Evolutionary conservation across 2,888 invertebrate genomes (phyloP), one percentile per base, ranked within the genome.

Genomic region (Drosophila rubida): DNA sequence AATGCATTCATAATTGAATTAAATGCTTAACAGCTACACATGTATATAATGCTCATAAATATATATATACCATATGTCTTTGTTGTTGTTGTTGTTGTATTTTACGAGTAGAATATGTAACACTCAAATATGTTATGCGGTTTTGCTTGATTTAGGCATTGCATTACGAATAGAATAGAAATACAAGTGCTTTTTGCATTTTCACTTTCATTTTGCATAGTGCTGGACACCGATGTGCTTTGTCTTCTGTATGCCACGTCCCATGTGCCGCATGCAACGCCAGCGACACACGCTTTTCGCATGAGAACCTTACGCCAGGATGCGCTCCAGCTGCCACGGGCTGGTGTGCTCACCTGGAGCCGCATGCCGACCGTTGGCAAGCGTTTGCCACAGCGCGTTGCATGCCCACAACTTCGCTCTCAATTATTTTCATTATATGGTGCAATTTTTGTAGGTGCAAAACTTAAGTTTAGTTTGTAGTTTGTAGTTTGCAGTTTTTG

Each of bases 21-120:
- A 72, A 82, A 84, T 84, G 84, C 82, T 84, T 82, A 87, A 65
- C 62, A 75, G 39, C 87, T 82, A 87, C 72, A 81, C 80, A 80
- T 69, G 67, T 80, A 87, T 79, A 81, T 41, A 58, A 41, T 57
- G 46, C 59, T 67, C 58, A 54, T 61, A 61, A 44, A 41, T 39
- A 22, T 68, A 69, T 67, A 53, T 59, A 63, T 69, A 19, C 19
- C 19, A 45, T 42, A 54, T 67, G 51, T 63, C 59, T 60, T 46
- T 25, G 22, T 53, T 11, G 27, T 46, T 51, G 23, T 13, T 50
- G 37, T 50, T 44, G 23, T 25, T 44, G 13, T 25, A 13, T 44
- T 22, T 42, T 39, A 50, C 50, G 37, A 50, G 14, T 50, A 32
- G 32, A 32, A 11, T 59, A 50, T 39, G 14, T 46, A 25, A 48